Evolutionary conservation across 1,140 invertebrate species (phyloP).

Genomic region (Cyrtorhinus lividipennis): DNA sequence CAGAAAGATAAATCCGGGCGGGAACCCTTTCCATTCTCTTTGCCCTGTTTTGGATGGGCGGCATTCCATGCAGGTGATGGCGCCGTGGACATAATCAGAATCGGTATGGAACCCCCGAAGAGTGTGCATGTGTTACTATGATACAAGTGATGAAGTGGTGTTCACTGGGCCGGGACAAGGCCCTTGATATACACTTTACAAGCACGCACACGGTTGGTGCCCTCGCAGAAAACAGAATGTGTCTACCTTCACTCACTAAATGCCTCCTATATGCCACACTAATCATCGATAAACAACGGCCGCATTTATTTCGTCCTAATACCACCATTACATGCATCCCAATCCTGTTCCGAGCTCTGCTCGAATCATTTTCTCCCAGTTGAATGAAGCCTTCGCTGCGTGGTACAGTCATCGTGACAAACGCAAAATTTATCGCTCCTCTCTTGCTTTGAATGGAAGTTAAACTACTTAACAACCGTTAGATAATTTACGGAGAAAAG

Average conservation of each 20-base stretch:
- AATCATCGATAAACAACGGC: neutral
- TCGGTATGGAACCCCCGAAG: neutral
- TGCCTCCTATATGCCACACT: neutral
- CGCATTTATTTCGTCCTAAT: neutral
- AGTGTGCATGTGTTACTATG: neutral
- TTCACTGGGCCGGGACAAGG: neutral
- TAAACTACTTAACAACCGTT: neutral
- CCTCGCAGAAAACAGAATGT: neutral
- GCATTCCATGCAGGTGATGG: constrained; percentile 6
- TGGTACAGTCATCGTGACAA: neutral
- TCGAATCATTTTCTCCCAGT: neutral
- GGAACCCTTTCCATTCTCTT: neutral
- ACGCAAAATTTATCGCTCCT: neutral
- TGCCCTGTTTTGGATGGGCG: neutral
- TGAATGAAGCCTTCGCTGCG: neutral
- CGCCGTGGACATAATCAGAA: neutral
- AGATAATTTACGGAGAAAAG: neutral
- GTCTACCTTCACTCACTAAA: neutral
- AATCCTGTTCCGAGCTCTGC: no score
- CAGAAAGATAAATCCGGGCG: neutral
- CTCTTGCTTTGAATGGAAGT: neutral
- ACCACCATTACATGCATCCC: neutral
- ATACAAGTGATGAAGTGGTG: constrained; percentile 1
- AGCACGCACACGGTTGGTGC: neutral
- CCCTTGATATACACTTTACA: constrained; percentile 2